phyloP scores from a whole-genome alignment of 2,113 vertebrate genomes.

The Furnarius figulus region DNA sequence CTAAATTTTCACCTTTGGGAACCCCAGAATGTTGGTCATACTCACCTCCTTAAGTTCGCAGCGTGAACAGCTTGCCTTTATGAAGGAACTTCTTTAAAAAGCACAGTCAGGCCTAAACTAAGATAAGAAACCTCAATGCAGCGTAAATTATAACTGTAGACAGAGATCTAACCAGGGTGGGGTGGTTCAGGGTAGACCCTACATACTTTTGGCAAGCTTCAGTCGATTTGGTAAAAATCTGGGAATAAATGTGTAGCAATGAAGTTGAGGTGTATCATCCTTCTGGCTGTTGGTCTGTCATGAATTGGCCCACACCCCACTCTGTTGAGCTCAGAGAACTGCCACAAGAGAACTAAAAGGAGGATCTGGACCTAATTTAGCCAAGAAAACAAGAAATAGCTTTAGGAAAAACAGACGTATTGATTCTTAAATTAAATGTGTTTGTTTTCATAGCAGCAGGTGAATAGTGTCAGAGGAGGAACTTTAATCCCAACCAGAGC shows the following conservation, averaged over 20 bases:
- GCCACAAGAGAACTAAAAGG: background rate
- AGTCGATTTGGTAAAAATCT: background rate
- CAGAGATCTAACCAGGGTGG: background rate
- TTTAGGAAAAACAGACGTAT: background rate
- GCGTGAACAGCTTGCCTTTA: background rate
- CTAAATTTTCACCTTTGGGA: background rate
- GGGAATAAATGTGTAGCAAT: accelerated
- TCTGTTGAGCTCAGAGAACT: background rate
- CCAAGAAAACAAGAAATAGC: background rate
- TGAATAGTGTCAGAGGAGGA: conserved; percentile 3
- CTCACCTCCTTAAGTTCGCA: background rate
- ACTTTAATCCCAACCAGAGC: conserved; percentile 11
- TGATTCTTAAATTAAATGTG: background rate
- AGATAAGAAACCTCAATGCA: background rate
- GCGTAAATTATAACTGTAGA: background rate
- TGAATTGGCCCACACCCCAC: background rate
- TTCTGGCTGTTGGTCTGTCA: background rate
- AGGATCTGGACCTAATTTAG: background rate
- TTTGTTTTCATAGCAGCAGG: conserved; percentile 41
- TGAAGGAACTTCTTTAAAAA: background rate
- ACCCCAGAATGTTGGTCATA: accelerated
- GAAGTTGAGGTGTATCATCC: background rate
- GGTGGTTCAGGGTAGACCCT: background rate
- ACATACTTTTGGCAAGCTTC: background rate
- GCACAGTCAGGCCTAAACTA: background rate